A percentile compares a stretch with the other conserved stretches of the same genome.
These are phyloP conservation scores for Camponotus vicinus DNA, from an alignment of 1,140 invertebrate genomes.

Conservation along the genomic window DNA sequence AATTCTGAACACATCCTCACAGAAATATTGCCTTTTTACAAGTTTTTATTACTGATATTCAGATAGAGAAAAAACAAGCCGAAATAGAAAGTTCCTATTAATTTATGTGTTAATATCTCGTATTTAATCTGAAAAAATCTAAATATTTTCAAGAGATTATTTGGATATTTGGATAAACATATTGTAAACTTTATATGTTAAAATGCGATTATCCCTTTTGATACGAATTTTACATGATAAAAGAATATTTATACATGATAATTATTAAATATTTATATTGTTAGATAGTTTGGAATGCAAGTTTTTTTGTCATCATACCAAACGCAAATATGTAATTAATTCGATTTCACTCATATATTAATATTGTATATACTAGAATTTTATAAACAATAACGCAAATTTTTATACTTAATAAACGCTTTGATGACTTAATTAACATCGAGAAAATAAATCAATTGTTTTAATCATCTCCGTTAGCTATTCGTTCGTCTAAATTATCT, in stretches of 20 bases:
- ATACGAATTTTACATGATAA: slow-evolving; percentile 23
- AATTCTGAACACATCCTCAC: slow-evolving; percentile 6
- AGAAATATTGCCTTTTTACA: not conserved
- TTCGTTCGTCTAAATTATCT: slow-evolving; percentile 80
- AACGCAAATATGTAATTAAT: slow-evolving; percentile 17
- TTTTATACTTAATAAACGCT: slow-evolving; percentile 41
- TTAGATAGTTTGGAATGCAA: slow-evolving; percentile 39
- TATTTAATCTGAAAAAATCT: not conserved
- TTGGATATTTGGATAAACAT: not conserved
- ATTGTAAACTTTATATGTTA: not conserved
- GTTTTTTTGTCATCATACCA: slow-evolving; percentile 5
- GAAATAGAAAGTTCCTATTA: slow-evolving; percentile 23
- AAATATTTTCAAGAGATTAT: not conserved
- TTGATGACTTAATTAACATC: not conserved
- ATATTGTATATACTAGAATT: slow-evolving; percentile 20
- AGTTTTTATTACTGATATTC: not conserved
- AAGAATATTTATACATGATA: not conserved
- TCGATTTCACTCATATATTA: slow-evolving; percentile 22
- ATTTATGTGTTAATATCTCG: not conserved
- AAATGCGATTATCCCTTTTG: slow-evolving; percentile 28
- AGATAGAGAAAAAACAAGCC: not conserved
- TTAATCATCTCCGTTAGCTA: slow-evolving; percentile 82
- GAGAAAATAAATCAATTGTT: slow-evolving; percentile 58
- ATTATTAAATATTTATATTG: slow-evolving; percentile 43
- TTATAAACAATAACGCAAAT: slow-evolving; percentile 43